Evolutionary conservation across 2,888 invertebrate species (phyloP), one percentile per base, ranked within the genome.

Genomic region (Thecophora atra): DNA sequence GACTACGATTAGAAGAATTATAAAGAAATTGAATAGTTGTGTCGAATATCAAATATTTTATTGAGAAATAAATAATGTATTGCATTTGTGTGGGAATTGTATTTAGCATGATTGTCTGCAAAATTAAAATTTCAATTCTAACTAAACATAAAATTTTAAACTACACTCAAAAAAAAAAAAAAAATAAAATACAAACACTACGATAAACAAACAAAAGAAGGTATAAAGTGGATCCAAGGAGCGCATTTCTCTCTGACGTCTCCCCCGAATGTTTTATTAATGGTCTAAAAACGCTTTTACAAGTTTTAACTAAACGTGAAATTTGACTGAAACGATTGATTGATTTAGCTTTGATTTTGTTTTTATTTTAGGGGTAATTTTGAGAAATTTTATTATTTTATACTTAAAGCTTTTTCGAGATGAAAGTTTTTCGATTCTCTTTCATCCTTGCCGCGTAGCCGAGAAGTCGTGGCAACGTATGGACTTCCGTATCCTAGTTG

Each of bases 401-500:
- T 85, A 85, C 85, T 85, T 85, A 85, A 84, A 84, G 81, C 79
- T 83, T n/a, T 85, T 77, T 83, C 77, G 54, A 85, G 83, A 83
- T 85, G 85, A 81, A 85, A 85, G 81, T 85, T 83, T 84, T 83
- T 85, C 78, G 80, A 78, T 82, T 84, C 83, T 85, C 80, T 85
- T 77, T 83, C 84, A 79, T 81, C 81, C 82, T 84, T 85, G 81
- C 82, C 76, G 79, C 85, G 85, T 79, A 84, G 84, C 73, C 83
- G 72, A 79, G 85, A 85, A 78, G 81, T 82, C 74, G 84, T 72
- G 77, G 82, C 77, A 77, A 85, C 74, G 81, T 84, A 85, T 77
- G 85, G 85, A 81, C 85, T 85, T 79, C 85, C 85, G 79, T 81
- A 85, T 85, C 85, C 85, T 85, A 84, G 81, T 79, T 74, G 77